Conservation (phyloP, 2,113 vertebrate genomes). For the Salvelinus fontinalis region DNA sequence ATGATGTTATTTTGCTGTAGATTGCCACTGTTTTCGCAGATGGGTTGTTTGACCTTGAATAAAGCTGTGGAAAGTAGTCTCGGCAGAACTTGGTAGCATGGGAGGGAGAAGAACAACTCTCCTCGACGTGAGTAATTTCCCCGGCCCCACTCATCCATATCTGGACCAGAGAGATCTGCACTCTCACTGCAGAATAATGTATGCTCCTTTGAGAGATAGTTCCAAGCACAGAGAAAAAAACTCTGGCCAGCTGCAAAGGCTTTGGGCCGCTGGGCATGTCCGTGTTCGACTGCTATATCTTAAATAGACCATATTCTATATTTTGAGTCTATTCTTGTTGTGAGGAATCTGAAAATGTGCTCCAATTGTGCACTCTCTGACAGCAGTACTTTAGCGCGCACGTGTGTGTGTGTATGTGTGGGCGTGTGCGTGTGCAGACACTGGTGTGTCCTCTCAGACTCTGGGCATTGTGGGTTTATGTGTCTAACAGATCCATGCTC, state of each 20-base stretch:
- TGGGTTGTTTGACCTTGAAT: slow-evolving; percentile 63
- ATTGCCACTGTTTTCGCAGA: slow-evolving; percentile 32
- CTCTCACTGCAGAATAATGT: slow-evolving; percentile 45
- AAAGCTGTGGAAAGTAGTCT: slow-evolving; percentile 48
- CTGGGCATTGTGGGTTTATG: background rate
- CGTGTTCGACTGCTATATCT: slow-evolving; percentile 22
- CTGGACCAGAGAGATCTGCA: slow-evolving; percentile 42
- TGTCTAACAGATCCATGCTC: slow-evolving; percentile 1
- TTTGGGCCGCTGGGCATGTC: slow-evolving; percentile 12
- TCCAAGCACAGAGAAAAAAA: slow-evolving; percentile 10
- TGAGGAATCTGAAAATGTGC: background rate
- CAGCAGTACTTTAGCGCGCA: too few relatives aligned
- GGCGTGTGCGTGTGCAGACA: background rate
- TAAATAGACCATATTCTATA: slow-evolving; percentile 23
- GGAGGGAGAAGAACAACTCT: slow-evolving; percentile 8
- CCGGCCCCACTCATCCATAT: slow-evolving; percentile 54
- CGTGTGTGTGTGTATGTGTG: background rate
- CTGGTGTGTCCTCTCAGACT: background rate
- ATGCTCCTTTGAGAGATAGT: slow-evolving; percentile 21
- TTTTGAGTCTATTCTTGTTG: slow-evolving; percentile 22
- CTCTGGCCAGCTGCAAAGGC: background rate
- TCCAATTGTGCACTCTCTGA: too few relatives aligned
- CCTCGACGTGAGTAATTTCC: slow-evolving; percentile 30
- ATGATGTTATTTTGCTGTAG: slow-evolving; percentile 33
- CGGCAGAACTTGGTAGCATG: slow-evolving; percentile 4